Evolutionary conservation across 1,140 invertebrate genomes (phyloP).

Genomic region (Neuroterus valhalla): DNA sequence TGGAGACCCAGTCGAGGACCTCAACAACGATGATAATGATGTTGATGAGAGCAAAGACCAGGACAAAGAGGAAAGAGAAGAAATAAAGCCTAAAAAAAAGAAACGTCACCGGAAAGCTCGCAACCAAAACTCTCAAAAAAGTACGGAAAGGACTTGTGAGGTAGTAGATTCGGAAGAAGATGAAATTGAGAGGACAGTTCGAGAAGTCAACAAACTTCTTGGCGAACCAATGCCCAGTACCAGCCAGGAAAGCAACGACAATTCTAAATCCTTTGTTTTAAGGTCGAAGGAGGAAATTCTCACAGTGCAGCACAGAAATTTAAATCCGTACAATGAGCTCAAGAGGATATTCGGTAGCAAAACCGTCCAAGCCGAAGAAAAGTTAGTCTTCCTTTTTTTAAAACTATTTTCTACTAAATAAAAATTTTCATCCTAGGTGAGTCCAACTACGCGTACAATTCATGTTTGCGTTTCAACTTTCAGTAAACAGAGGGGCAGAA

Average conservation of each 20-base stretch:
- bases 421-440: background rate
- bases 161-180: conserved; percentile 78
- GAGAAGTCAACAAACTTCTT: conserved; percentile 84
- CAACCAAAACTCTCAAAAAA: conserved; percentile 38
- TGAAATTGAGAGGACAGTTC: conserved; percentile 83
- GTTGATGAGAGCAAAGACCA: background rate
- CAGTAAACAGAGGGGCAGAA: conserved; percentile 78
- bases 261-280: conserved; percentile 56
- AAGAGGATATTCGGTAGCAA: conserved; percentile 90
- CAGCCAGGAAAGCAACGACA: conserved; percentile 52
- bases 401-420: background rate
- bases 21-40: conserved; percentile 12
- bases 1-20: conserved; percentile 5
- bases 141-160: conserved; percentile 32
- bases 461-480: conserved; percentile 22
- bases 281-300: conserved; percentile 76
- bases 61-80: background rate
- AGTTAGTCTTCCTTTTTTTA: conserved; percentile 67
- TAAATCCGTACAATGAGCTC: conserved; percentile 90
- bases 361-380: conserved; percentile 82
- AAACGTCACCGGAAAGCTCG: conserved; percentile 29
- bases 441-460: too few species aligned
- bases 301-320: conserved; percentile 81
- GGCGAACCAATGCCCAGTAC: conserved; percentile 75
- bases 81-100: conserved; percentile 44